These are phyloP conservation scores for Neotoma lepida DNA, from an alignment of 2,113 vertebrate species.

Conservation along the genomic window DNA sequence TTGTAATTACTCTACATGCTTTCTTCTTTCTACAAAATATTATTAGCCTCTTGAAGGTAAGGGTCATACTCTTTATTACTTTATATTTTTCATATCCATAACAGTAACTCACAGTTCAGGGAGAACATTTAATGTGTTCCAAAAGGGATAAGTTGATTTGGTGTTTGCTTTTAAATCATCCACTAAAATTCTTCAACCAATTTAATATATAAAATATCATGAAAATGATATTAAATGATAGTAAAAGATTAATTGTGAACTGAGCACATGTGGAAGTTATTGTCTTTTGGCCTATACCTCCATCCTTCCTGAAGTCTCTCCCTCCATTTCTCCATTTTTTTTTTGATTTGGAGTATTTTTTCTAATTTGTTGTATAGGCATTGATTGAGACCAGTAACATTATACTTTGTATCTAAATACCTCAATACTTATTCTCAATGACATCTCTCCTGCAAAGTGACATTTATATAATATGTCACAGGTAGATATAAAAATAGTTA, in stretches of 20 bases:
- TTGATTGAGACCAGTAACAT: background rate
- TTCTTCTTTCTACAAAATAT: background rate
- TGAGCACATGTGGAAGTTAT: background rate
- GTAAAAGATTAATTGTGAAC: background rate
- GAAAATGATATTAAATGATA: background rate
- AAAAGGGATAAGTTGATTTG: background rate
- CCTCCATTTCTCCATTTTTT: background rate
- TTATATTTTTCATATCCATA: conserved; percentile 13
- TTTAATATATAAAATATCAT: background rate
- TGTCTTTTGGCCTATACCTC: background rate
- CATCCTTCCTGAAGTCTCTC: no score
- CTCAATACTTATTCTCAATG: background rate
- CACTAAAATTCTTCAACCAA: background rate
- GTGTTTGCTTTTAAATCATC: background rate
- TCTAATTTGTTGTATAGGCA: background rate
- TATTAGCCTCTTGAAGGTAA: conserved; percentile 58
- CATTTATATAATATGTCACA: background rate
- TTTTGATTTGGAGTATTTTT: no score
- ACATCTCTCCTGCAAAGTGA: background rate
- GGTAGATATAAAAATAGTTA: background rate
- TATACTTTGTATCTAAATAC: background rate
- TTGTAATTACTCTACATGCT: conserved; percentile 34
- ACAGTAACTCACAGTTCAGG: background rate
- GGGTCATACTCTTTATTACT: background rate
- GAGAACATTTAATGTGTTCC: background rate